phyloP scores from a whole-genome alignment of 2,888 invertebrate species.

The Leucozona laternaria region DNA sequence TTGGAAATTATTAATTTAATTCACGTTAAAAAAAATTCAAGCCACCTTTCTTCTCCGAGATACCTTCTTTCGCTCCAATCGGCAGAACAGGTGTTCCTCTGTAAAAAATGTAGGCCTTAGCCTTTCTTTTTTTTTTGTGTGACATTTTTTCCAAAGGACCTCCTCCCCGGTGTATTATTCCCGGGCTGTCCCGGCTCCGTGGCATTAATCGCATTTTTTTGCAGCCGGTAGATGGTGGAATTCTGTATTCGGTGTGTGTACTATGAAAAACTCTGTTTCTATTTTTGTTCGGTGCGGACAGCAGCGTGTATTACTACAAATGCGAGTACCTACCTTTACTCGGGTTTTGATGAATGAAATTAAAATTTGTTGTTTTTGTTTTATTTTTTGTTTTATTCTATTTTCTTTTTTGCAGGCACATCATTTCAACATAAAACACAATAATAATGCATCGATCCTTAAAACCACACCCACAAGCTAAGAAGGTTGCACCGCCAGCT shows the following conservation, averaged over 20 bases:
- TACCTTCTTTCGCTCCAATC: conserved; percentile 35
- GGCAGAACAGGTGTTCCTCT: conserved; percentile 67
- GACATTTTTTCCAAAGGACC: conserved; percentile 26
- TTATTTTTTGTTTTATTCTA: conserved; percentile 25
- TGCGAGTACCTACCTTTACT: conserved; percentile 22
- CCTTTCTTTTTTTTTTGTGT: conserved; percentile 24
- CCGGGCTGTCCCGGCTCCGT: conserved; percentile 12
- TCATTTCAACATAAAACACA: conserved; percentile 85
- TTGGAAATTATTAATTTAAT: conserved; percentile 34
- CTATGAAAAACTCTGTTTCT: conserved; percentile 37
- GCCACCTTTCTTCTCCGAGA: background rate
- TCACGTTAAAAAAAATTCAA: conserved; percentile 8
- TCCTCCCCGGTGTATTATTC: conserved; percentile 15
- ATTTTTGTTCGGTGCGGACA: conserved; percentile 27
- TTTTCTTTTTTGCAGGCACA: conserved; percentile 56
- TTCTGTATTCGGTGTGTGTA: conserved; percentile 50
- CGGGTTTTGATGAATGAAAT: conserved; percentile 56
- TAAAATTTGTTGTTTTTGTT: conserved; percentile 30
- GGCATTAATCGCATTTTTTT: conserved; percentile 45
- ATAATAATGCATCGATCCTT: conserved; percentile 91
- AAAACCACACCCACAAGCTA: conserved; percentile 92
- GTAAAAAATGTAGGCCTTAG: conserved; percentile 23
- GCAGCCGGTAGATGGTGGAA: conserved; percentile 53
- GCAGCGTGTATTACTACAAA: conserved; percentile 35
- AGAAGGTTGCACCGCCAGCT: conserved; percentile 95